Evolutionary conservation across 2,797 vertebrate genomes (phyloP).

Genomic region (Synanceia verrucosa): DNA sequence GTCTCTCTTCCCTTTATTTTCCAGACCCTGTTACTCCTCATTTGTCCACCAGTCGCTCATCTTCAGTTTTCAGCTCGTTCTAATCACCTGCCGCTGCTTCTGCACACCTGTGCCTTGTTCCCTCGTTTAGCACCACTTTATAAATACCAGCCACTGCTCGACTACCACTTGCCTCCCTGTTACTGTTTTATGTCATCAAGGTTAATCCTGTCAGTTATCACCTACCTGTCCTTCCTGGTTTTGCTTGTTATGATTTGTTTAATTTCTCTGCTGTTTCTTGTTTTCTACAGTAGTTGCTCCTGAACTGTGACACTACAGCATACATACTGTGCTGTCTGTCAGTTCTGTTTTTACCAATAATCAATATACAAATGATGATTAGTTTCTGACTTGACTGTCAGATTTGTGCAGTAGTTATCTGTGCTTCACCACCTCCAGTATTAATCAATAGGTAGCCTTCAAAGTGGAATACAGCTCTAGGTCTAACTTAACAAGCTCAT

Average conservation of each 20-base stretch:
- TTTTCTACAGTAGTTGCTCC: background rate
- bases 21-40: background rate
- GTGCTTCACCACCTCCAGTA: background rate
- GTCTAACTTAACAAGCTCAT: slow-evolving; percentile 35
- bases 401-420: background rate
- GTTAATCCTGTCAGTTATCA: background rate
- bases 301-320: background rate
- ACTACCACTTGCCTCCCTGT: background rate
- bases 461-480: slow-evolving; percentile 1
- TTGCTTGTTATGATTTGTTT: background rate
- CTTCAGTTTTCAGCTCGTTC: background rate
- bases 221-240: background rate
- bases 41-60: background rate
- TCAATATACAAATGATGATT: background rate
- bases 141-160: background rate
- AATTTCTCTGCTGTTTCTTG: background rate
- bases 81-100: background rate
- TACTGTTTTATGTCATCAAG: background rate
- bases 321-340: background rate
- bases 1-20: background rate
- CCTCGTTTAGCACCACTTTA: background rate
- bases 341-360: background rate
- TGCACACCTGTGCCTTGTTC: background rate
- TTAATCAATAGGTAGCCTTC: slow-evolving; percentile 9
- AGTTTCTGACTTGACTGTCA: background rate